A percentile compares a stretch with the other conserved stretches of the same genome.
Conservation (phyloP, 2,113 vertebrate species). For the Aythya baeri region DNA sequence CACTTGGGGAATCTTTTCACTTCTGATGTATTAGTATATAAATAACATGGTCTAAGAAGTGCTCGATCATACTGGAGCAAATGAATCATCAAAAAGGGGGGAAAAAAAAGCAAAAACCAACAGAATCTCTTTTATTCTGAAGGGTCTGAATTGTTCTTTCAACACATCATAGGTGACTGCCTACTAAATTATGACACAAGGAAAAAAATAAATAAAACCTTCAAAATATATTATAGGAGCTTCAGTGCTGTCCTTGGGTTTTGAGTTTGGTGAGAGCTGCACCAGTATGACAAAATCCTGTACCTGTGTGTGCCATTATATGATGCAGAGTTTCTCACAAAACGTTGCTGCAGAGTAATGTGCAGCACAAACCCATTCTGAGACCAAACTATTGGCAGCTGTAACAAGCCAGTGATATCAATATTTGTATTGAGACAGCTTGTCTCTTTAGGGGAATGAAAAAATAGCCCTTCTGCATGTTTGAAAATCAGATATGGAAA, state of each 20-base stretch:
- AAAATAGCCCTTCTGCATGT: neutral
- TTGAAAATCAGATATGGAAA: neutral
- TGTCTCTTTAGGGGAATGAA: neutral
- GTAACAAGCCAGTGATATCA: slow-evolving; percentile 21
- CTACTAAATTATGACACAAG: neutral
- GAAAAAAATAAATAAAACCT: neutral
- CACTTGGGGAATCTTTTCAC: neutral
- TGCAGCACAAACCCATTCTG: neutral
- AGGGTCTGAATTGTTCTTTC: neutral
- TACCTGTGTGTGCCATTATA: neutral
- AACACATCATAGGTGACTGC: neutral
- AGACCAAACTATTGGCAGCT: neutral
- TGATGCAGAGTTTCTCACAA: neutral
- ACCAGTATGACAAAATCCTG: neutral
- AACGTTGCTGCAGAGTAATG: neutral
- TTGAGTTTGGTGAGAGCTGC: neutral
- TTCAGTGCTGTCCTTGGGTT: neutral
- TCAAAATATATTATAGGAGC: neutral
- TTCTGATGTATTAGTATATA: neutral
- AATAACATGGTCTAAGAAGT: neutral
- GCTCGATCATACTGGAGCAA: neutral
- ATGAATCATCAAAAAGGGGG: neutral
- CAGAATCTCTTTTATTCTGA: neutral
- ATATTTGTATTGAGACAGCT: slow-evolving; percentile 35
- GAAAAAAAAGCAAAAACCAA: neutral